These are phyloP conservation scores for Potamarius usumacintae DNA, from an alignment of 2,113 vertebrate genomes.

Conservation along the genomic window DNA sequence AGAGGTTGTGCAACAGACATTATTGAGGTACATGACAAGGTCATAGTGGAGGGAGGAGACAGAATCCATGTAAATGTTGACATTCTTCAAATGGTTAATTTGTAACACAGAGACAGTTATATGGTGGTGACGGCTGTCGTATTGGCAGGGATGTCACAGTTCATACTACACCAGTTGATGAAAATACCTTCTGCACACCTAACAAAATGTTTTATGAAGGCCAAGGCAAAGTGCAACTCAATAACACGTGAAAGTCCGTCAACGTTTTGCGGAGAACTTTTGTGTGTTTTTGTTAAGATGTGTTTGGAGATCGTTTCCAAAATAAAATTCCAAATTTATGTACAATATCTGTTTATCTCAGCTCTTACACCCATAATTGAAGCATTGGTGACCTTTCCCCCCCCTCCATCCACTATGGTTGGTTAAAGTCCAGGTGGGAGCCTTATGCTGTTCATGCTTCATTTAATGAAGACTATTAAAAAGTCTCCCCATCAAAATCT, in stretches of 20 bases:
- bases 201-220: background rate
- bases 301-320: background rate
- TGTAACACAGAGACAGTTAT: background rate
- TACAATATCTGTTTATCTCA: slow-evolving; percentile 3
- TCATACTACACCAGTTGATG: background rate
- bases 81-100: slow-evolving; percentile 27
- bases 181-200: slow-evolving; percentile 8
- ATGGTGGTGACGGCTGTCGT: background rate
- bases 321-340: background rate
- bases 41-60: slow-evolving; percentile 73
- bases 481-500: slow-evolving; percentile 24
- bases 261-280: background rate
- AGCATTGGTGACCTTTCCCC: background rate
- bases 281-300: background rate
- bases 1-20: slow-evolving; percentile 90
- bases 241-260: background rate
- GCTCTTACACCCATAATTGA: slow-evolving; percentile 12
- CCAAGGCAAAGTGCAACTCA: slow-evolving; percentile 16
- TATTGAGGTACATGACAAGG: slow-evolving; percentile 89
- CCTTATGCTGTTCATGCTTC: slow-evolving; percentile 59
- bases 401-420: slow-evolving; percentile 69
- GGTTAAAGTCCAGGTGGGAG: slow-evolving; percentile 74
- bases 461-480: slow-evolving; percentile 45
- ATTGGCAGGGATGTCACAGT: slow-evolving; percentile 1
- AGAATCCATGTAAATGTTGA: slow-evolving; percentile 53